phyloP scores from a whole-genome alignment of 2,797 vertebrate genomes.

The Tragopan temminckii region DNA sequence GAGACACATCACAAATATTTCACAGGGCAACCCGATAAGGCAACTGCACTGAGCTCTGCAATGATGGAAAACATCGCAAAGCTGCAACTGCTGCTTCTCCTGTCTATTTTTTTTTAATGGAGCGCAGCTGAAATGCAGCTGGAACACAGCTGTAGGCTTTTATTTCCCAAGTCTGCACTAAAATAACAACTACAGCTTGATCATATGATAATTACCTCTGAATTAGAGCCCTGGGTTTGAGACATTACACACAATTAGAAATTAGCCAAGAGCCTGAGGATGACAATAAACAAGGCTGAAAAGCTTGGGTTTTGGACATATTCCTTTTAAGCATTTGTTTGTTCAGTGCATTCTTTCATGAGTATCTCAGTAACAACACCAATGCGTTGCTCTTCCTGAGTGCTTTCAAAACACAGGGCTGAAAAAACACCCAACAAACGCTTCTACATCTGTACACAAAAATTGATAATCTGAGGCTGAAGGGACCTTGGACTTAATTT shows the following conservation, averaged over 20 bases:
- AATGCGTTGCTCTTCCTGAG: not conserved
- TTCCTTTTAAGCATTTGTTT: conserved; percentile 28
- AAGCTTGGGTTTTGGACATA: conserved; percentile 20
- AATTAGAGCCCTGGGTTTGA: conserved; percentile 59
- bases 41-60: conserved; percentile 2
- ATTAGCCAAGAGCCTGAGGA: conserved; percentile 61
- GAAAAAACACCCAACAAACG: not conserved
- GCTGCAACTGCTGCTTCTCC: conserved; percentile 15
- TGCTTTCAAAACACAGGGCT: not conserved
- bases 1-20: conserved; percentile 41
- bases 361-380: conserved; percentile 8
- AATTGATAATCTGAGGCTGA: not conserved
- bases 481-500: not conserved
- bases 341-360: conserved; percentile 16
- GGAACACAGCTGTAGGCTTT: conserved; percentile 72
- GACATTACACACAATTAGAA: conserved; percentile 66
- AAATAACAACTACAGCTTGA: conserved; percentile 71
- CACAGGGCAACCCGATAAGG: conserved; percentile 37
- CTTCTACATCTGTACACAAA: not conserved
- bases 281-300: conserved; percentile 68
- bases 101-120: conserved; percentile 43
- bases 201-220: conserved; percentile 72
- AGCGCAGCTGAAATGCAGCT: conserved; percentile 76
- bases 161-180: conserved; percentile 74
- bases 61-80: conserved; percentile 44